Evolutionary conservation across 2,797 vertebrate genomes (phyloP).

Genomic region (Molossus molossus): DNA sequence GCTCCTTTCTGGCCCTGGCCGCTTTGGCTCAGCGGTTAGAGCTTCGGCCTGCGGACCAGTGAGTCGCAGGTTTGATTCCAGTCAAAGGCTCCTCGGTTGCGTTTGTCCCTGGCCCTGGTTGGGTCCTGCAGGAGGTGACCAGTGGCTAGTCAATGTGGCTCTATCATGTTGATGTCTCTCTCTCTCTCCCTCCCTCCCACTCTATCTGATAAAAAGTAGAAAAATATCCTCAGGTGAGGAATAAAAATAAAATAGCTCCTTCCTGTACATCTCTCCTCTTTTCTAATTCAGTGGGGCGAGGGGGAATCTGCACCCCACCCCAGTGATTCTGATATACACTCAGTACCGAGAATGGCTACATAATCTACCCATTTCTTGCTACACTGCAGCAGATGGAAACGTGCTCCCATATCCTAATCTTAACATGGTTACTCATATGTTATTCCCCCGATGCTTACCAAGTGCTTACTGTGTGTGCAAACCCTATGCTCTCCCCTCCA

Average conservation of each 20-base stretch:
- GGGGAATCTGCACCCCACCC: neutral
- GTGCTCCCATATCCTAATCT: conserved; percentile 16
- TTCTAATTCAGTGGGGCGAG: neutral
- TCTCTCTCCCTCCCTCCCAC: too few species aligned
- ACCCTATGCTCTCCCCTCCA: conserved; percentile 12
- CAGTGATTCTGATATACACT: neutral
- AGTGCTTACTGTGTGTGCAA: neutral
- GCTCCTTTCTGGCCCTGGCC: neutral
- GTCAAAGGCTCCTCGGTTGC: too few species aligned
- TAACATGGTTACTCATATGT: conserved; percentile 29
- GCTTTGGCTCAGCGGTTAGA: too few species aligned
- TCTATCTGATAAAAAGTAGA: too few species aligned
- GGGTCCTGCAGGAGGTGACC: too few species aligned
- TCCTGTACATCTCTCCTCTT: neutral
- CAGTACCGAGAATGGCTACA: neutral
- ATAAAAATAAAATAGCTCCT: neutral
- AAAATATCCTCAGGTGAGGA: too few species aligned
- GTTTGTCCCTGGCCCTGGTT: too few species aligned
- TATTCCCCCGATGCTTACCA: conserved; percentile 63
- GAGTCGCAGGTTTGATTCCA: too few species aligned
- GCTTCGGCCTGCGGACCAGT: too few species aligned
- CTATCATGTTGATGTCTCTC: too few species aligned
- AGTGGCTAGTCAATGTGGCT: too few species aligned
- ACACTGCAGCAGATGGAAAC: conserved; percentile 18
- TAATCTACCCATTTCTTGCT: conserved; percentile 9